These are phyloP conservation scores for Centropus bengalensis DNA, from an alignment of 2,113 vertebrate genomes.

Conservation along the genomic window DNA sequence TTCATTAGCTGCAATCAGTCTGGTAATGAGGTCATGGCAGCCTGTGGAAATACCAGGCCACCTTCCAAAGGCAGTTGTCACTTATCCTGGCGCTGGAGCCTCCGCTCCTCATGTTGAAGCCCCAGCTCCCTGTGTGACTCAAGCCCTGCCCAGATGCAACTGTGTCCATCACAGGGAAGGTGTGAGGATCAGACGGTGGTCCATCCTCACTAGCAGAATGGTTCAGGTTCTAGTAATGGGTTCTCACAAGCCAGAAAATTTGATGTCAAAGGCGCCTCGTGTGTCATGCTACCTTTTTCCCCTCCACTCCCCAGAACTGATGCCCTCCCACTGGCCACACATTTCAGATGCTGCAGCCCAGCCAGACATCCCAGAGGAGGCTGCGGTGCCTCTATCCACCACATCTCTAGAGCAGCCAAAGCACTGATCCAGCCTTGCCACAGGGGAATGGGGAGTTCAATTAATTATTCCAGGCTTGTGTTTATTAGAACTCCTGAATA, in stretches of 20 bases:
- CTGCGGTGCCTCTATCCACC: not conserved
- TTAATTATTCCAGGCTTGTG: not conserved
- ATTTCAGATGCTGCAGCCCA: accelerated
- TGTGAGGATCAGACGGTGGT: accelerated
- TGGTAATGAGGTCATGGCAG: not conserved
- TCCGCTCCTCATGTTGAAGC: accelerated
- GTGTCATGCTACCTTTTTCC: not conserved
- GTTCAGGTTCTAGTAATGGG: accelerated
- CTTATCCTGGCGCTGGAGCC: accelerated
- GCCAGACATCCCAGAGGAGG: accelerated
- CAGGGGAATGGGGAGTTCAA: not conserved
- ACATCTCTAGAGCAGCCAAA: not conserved
- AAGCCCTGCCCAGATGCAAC: not conserved
- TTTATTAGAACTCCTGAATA: not conserved
- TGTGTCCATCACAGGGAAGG: not conserved
- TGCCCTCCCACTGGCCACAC: accelerated
- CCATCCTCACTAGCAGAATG: not conserved
- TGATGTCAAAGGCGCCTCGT: not conserved
- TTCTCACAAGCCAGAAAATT: not conserved
- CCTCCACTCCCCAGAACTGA: accelerated
- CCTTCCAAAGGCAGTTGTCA: not conserved
- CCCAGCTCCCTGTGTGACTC: not conserved
- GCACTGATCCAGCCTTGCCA: not conserved
- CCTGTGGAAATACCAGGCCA: not conserved
- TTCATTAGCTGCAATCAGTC: not conserved